Evolutionary conservation across 2,797 vertebrate genomes (phyloP).

Genomic region (Rhynchonycteris naso): DNA sequence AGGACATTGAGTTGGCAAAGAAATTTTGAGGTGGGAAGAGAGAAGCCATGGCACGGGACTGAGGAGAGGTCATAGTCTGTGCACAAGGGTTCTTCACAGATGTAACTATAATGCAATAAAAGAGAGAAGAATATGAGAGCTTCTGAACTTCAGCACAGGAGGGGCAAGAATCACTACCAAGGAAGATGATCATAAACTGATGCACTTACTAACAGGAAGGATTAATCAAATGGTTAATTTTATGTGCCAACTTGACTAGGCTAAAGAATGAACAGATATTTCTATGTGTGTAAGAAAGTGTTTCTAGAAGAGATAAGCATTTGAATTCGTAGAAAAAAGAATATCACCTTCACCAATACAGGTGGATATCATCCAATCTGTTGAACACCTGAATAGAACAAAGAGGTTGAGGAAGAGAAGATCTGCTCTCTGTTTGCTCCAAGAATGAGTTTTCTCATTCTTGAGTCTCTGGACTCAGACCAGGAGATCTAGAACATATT

Average conservation of each 20-base stretch:
- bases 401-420: background rate
- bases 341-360: background rate
- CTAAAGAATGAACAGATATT: background rate
- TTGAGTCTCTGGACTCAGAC: background rate
- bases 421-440: background rate
- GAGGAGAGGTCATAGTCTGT: background rate
- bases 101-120: background rate
- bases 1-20: background rate
- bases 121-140: background rate
- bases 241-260: background rate
- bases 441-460: background rate
- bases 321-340: background rate
- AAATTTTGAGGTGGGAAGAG: background rate
- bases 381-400: background rate
- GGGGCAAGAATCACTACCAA: background rate
- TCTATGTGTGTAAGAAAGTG: background rate
- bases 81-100: background rate
- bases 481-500: background rate
- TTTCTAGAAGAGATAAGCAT: background rate
- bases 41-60: background rate
- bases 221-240: background rate
- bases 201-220: background rate
- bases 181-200: background rate
- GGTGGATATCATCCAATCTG: too few species aligned
- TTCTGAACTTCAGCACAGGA: background rate